Base-by-base conservation (phyloP, 2,888 invertebrate genomes). In the Ecliptopera silaceata region DNA sequence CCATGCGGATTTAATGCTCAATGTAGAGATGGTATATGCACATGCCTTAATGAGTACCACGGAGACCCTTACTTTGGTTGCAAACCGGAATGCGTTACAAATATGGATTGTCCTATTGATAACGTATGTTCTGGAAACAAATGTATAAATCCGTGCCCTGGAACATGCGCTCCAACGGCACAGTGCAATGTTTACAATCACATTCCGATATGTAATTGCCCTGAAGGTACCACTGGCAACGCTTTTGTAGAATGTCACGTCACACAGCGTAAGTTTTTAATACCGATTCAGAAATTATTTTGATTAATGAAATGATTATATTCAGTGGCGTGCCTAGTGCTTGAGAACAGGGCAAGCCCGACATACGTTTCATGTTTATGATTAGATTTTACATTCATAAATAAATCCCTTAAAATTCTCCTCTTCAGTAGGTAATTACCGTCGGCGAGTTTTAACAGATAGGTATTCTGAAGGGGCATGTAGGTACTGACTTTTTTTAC, bases 21-120 rank as follows among this genome's bases (percentile, higher is more conserved):
- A 73, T 95, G 95, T 71, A 84, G 86, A 61, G 80, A 94, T 66
- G 95, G 94, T 17, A 79, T 92, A 59, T 96, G 96, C 74, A 92
- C 93, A 12, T 96, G 96, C 73, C 76, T 94, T 53, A 84, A 90
- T n/a, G 95, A 95, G 68, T 95, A 95, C 75, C 92, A 93, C 55
- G 96, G 96, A 39, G 95, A 96, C 84, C 96, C 96, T 31, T 94
- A 94, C 71, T 80, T 92, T 26, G 94, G 94, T 17, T 96, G 96
- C 72, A 93, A 95, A 63, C 96, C 96, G 1, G 96, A 96, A 86
- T 96, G 96, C 78, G 91, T 95, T 15, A 91, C 94, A 13, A 96
- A 95, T 77, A 93, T 93, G 49, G 96, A 96, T 66, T 96, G 96
- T 78, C 75, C 93, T 0, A 71, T 90, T 56, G 90, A 95, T 66